A percentile compares a stretch with the other conserved stretches of the same genome.
Conservation (phyloP, 2,797 vertebrate genomes). For the Kryptopterus vitreolus region DNA sequence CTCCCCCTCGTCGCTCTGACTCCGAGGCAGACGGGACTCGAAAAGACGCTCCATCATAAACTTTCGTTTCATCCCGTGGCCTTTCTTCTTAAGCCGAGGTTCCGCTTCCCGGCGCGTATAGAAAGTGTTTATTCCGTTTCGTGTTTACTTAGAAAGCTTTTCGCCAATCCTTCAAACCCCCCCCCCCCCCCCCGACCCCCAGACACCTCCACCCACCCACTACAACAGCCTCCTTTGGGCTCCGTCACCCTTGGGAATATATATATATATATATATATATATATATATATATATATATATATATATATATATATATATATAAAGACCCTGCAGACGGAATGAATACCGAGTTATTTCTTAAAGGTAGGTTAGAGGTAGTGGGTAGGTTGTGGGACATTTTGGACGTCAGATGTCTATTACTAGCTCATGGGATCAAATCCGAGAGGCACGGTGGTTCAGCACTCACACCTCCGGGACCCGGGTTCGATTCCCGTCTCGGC, state of each 20-base stretch:
- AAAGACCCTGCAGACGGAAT: no score
- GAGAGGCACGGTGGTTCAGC: no score
- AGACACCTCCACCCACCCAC: no score
- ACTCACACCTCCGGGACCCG: no score
- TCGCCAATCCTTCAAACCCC: slow-evolving; percentile 33
- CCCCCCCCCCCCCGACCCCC: no score
- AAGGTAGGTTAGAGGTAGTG: no score
- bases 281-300: no score
- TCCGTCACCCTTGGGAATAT: slow-evolving; percentile 66
- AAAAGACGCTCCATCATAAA: slow-evolving; percentile 61
- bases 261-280: neutral
- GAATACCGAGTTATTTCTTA: neutral
- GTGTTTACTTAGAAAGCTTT: slow-evolving; percentile 45
- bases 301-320: no score
- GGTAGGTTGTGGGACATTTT: no score
- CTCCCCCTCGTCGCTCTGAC: slow-evolving; percentile 59
- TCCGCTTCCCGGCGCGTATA: slow-evolving; percentile 47
- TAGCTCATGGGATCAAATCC: no score
- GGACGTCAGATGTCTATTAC: no score
- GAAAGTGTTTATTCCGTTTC: slow-evolving; percentile 47
- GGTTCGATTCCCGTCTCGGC: no score
- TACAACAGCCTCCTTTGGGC: slow-evolving; percentile 37
- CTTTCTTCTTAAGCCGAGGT: slow-evolving; percentile 41
- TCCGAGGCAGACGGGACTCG: slow-evolving; percentile 60
- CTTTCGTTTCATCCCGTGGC: slow-evolving; percentile 52